Conservation (phyloP, 2,797 vertebrate species). For the Cyclopterus lumpus region DNA sequence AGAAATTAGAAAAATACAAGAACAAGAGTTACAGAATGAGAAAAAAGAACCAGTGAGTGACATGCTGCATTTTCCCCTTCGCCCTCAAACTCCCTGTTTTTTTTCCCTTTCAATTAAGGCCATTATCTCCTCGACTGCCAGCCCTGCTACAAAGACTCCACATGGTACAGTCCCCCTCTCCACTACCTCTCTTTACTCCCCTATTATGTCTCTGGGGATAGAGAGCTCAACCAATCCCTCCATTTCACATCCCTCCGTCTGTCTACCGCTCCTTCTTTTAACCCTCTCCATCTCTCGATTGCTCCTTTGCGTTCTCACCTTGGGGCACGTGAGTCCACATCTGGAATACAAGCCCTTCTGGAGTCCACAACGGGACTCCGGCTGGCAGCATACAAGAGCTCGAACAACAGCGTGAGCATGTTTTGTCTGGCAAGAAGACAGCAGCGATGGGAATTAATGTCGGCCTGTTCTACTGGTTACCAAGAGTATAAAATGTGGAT, state of each 20-base stretch:
- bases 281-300: slow-evolving; percentile 18
- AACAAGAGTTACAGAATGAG: background rate
- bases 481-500: background rate
- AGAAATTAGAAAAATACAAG: background rate
- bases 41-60: slow-evolving; percentile 14
- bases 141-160: slow-evolving; percentile 44
- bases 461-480: background rate
- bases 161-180: slow-evolving; percentile 38
- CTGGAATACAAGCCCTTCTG: slow-evolving; percentile 27
- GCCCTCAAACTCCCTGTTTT: slow-evolving; percentile 30
- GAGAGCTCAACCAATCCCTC: slow-evolving; percentile 12
- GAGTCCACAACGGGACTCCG: background rate
- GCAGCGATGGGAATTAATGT: background rate
- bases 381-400: background rate
- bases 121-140: slow-evolving; percentile 53
- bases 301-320: slow-evolving; percentile 49
- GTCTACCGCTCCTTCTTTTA: slow-evolving; percentile 20
- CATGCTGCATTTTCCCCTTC: slow-evolving; percentile 32
- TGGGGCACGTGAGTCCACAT: slow-evolving; percentile 35
- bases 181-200: background rate
- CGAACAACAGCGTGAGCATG: background rate
- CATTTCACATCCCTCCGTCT: slow-evolving; percentile 4
- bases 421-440: background rate
- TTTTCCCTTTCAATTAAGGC: slow-evolving; percentile 51
- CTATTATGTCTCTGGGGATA: background rate